Evolutionary conservation across 2,797 vertebrate species (phyloP).

Genomic region (Lithobates sylvaticus): DNA sequence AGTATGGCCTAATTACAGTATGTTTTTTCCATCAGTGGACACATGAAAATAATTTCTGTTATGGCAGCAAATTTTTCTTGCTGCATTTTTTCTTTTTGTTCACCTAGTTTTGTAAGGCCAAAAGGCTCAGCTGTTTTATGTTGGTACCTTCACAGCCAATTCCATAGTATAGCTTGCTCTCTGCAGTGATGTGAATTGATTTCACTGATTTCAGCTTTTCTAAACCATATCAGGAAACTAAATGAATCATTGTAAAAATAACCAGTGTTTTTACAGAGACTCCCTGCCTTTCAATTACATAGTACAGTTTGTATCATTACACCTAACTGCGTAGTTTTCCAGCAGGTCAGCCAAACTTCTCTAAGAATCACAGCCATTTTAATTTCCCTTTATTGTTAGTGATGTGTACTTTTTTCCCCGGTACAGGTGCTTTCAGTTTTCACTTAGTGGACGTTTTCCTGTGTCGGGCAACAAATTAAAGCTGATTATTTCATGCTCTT

Average conservation of each 20-base stretch:
- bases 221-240: constrained; percentile 46
- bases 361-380: constrained; percentile 66
- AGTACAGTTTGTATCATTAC: constrained; percentile 65
- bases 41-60: not conserved
- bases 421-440: constrained; percentile 66
- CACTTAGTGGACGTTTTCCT: constrained; percentile 57
- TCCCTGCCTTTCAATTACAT: constrained; percentile 46
- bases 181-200: constrained; percentile 44
- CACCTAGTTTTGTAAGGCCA: not conserved
- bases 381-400: constrained; percentile 74
- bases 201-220: constrained; percentile 33
- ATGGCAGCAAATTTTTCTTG: not conserved
- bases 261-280: constrained; percentile 60
- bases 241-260: constrained; percentile 67
- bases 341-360: constrained; percentile 67
- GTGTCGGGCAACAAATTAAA: constrained; percentile 52
- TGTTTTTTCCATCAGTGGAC: not conserved
- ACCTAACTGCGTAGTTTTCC: constrained; percentile 65
- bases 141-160: not conserved
- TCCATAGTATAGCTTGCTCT: not conserved
- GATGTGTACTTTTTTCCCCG: constrained; percentile 61
- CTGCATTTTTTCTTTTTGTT: not conserved
- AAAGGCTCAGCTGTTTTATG: not conserved
- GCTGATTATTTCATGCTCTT: constrained; percentile 51
- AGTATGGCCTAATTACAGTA: not conserved